Base-by-base conservation (phyloP, 2,888 invertebrate species). In the Eupithecia vulgata region DNA sequence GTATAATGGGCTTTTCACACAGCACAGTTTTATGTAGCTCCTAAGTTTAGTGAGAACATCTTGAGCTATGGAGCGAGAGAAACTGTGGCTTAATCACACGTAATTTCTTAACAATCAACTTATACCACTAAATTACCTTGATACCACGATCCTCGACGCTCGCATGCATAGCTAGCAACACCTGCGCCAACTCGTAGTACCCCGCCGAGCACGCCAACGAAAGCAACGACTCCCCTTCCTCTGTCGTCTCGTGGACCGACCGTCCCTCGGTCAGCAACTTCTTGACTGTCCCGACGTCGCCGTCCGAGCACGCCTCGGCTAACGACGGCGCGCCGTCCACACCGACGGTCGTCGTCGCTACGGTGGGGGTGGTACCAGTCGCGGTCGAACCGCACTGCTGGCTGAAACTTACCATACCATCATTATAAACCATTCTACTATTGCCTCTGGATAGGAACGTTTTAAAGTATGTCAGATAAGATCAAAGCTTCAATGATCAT, bases 181-280 rank as follows among this genome's bases (percentile, higher is more conserved):
- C 98, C 96, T 99, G 98, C 82, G 99, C 99, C 82, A 99, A 96
- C 94, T 99, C 99, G 95, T 98, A 99, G 95, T 99, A 99, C 68
- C 99, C 99, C 77, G 99, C 99, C 77, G 99, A 98, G 93, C 99
- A 99, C 76, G 99, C 99, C 84, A 99, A 96, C 71, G 99, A 99
- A 78, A 99, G 95, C 78, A 99, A 95, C 86, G 98, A 98, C 93
- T 99, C 99, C 81, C 99, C 99, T 92, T 99, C 99, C 92, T 99
- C 99, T 76, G 98, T 98, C 79, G 99, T 98, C 95, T 99, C 99
- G 95, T 98, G 98, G 76, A 99, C 98, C 85, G 97, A 98, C 74
- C 98, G 96, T 68, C 99, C 99, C 92, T 99, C 99, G 68, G 98
- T 98, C 76, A 99, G 95, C 78, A 99, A 95, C 90, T 98, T 98